Base-by-base conservation (phyloP, 1,140 invertebrate species). In the Mizuhopecten yessoensis region DNA sequence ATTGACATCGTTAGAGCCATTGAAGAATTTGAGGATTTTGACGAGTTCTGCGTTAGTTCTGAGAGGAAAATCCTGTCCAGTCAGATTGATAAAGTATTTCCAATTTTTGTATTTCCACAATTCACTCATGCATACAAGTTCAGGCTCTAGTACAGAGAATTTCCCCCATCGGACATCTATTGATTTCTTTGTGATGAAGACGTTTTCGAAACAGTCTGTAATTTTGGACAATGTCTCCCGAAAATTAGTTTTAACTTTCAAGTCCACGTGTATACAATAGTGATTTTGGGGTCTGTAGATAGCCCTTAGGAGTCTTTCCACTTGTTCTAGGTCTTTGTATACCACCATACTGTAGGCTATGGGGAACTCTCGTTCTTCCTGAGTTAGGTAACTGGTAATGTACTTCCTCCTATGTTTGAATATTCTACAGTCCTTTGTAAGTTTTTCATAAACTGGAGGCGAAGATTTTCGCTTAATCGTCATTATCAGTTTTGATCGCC, bases 31-130 rank as follows among this genome's bases (percentile, higher is more conserved):
- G 11, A 96, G 86, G 88, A 96, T 95, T n/a, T 93, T 86, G 0
- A 95, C 95, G 11, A 96, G 75, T 45, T 96, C 95, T 7, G 33
- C 86, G 88, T 96, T 96, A 23, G 95, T 96, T 87, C 94, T 94
- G 20, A 96, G 88, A 23, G 96, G 96, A 90, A 96, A 96, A 91
- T 96, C 95, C 88, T 95, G 95, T 13, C 94, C 95, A 0, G 95
- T 94, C 75, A 96, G 92, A 91, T 96, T 96, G 42, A 96, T 95
- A 34, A 95, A 94, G 86, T 96, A 96, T 87, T 95, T 95, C 95
- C 95, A 96, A 86, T 92, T 93, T 5, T 75, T 87, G 87, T 91
- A 88, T 34, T 87, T 91, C 86, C 90, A 90, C 15, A 96, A 90
- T n/a, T 93, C 91, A 86, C 91, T 33, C 94, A 96, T 94, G 88